Evolutionary conservation across 2,888 invertebrate genomes (phyloP), one percentile per base, ranked within the genome.

Genomic region (Synanthedon myopaeformis): DNA sequence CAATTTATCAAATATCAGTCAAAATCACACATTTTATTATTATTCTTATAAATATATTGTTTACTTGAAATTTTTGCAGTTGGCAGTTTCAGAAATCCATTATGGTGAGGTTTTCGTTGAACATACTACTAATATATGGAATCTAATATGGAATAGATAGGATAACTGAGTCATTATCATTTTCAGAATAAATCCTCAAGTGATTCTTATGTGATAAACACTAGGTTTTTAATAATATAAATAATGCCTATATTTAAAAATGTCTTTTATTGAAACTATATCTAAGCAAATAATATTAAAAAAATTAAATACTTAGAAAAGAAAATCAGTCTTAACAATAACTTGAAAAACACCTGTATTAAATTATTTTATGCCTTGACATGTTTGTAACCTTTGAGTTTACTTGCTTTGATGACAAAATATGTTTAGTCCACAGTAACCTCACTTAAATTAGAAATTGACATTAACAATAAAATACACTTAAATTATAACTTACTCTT

Each of bases 301-400:
- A 13, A 19, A 51, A n/a, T 19, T 23, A 51, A 51, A 28, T 23
- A 19, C 28, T 11, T 23, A 17, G n/a, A n/a, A 35, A 51, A 51
- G 10, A 19, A 73, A 72, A 67, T 73, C 73, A 73, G 74, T 73
- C 74, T 73, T 72, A 58, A 65, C 58, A 63, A 62, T 45, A 55
- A 53, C 42, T 53, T 14, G 35, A 35, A 35, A 10, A 35, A 35
- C 10, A 10, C 35, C 35, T 35, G 35, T 35, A 35, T 35, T 53
- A 52, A 55, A 54, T 54, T 54, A 57, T 52, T 51, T 53, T 58
- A 55, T 57, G 56, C 57, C 56, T 57, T 54, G 55, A 58, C 59
- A 56, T 50, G 51, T 54, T 53, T 54, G 55, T 51, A 57, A 45
- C 51, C 48, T 41, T 52, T 10, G 51, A 35, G 19, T 4, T 41